phyloP scores from a whole-genome alignment of 2,113 vertebrate species.

The Chlamydotis undulata region DNA sequence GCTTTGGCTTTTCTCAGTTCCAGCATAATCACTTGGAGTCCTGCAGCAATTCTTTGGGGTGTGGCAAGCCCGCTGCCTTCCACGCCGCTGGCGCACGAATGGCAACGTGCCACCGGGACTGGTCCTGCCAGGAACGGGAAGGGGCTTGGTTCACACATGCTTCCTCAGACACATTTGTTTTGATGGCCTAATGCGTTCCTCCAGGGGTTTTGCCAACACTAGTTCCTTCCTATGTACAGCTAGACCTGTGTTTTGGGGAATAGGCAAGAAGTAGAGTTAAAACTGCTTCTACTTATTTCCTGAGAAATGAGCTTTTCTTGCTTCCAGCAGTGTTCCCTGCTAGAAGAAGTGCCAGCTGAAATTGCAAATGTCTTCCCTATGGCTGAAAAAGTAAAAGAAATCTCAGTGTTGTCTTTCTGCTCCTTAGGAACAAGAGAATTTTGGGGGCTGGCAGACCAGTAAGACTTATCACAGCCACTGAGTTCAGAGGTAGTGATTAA shows the following conservation, averaged over 20 bases:
- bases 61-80: background rate
- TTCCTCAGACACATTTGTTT: background rate
- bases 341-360: background rate
- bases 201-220: background rate
- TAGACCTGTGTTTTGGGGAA: background rate
- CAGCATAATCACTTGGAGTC: background rate
- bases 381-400: background rate
- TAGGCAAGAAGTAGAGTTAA: background rate
- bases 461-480: background rate
- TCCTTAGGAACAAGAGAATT: background rate
- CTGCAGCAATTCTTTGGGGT: background rate
- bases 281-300: background rate
- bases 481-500: background rate
- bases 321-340: background rate
- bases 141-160: background rate
- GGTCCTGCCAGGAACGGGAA: background rate
- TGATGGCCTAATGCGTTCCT: background rate
- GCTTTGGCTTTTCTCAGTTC: background rate
- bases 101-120: accelerated
- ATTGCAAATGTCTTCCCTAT: background rate
- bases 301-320: background rate
- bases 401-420: background rate
- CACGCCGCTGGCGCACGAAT: accelerated
- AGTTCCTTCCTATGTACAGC: background rate
- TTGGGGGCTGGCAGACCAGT: background rate